Evolutionary conservation across 2,113 vertebrate species (phyloP).

Genomic region (Apodemus speciosus): DNA sequence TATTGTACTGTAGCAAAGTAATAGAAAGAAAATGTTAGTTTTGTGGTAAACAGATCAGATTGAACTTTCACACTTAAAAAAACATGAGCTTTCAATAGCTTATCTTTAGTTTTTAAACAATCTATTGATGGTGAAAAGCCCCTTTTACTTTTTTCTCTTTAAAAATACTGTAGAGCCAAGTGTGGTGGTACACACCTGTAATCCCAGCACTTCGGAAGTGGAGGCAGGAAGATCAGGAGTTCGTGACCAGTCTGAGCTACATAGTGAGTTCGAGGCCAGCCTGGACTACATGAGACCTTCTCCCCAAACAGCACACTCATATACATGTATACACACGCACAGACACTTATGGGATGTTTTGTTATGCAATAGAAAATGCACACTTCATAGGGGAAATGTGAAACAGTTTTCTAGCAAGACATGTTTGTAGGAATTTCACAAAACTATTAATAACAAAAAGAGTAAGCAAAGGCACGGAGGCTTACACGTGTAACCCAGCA

Average conservation of each 20-base stretch:
- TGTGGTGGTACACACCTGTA: neutral
- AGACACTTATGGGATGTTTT: neutral
- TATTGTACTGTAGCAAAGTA: neutral
- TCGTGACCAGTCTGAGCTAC: neutral
- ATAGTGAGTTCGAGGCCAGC: constrained; percentile 5
- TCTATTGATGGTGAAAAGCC: neutral
- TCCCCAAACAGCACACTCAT: neutral
- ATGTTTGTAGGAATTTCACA: neutral
- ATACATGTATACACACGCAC: neutral
- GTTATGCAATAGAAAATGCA: neutral
- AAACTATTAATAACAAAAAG: neutral
- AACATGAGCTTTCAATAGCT: neutral
- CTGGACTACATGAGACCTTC: neutral
- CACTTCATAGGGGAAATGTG: constrained; percentile 6
- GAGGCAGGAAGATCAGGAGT: constrained; percentile 2
- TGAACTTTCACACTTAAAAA: constrained; percentile 23
- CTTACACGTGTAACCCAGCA: neutral
- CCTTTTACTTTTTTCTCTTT: constrained; percentile 41
- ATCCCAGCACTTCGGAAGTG: constrained; percentile 33
- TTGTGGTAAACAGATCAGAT: neutral
- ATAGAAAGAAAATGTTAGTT: neutral
- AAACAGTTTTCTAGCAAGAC: neutral
- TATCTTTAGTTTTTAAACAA: constrained; percentile 19
- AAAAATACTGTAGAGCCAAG: neutral
- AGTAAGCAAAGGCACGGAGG: neutral